Conservation (phyloP, 2,113 vertebrate species). For the Cinclus mexicanus region DNA sequence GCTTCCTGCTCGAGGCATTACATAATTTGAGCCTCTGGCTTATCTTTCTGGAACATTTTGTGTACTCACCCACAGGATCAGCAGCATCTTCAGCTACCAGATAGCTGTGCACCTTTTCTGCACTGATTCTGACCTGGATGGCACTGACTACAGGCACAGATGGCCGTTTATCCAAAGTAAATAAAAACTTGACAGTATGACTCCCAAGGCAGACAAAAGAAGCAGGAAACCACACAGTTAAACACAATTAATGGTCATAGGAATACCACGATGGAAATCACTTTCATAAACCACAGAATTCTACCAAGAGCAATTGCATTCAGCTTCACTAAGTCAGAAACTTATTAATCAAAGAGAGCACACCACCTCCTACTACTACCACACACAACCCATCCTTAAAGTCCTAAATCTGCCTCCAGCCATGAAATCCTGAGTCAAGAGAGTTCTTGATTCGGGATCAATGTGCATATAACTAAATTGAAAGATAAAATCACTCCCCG, state of each 20-base stretch:
- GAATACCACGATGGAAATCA: background rate
- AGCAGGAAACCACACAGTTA: background rate
- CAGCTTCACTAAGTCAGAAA: background rate
- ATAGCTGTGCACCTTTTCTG: background rate
- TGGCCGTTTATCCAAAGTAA: background rate
- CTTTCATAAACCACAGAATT: background rate
- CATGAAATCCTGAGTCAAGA: background rate
- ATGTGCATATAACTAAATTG: background rate
- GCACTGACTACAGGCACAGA: background rate
- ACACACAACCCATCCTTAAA: background rate
- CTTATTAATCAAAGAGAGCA: background rate
- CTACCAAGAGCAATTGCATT: background rate
- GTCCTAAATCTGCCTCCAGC: background rate
- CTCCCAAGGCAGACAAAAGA: background rate
- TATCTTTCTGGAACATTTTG: slow-evolving; percentile 14
- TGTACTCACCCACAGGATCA: background rate
- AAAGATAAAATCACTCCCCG: background rate
- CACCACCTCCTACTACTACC: background rate
- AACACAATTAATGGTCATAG: background rate
- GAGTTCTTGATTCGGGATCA: background rate
- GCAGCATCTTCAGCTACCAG: background rate
- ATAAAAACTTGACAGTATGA: background rate
- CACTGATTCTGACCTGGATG: background rate
- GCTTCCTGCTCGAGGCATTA: slow-evolving; percentile 52
- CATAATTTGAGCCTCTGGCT: slow-evolving; percentile 37